Evolutionary conservation across 2,888 invertebrate species (phyloP).

Genomic region (Mimumesa dahlbomi): DNA sequence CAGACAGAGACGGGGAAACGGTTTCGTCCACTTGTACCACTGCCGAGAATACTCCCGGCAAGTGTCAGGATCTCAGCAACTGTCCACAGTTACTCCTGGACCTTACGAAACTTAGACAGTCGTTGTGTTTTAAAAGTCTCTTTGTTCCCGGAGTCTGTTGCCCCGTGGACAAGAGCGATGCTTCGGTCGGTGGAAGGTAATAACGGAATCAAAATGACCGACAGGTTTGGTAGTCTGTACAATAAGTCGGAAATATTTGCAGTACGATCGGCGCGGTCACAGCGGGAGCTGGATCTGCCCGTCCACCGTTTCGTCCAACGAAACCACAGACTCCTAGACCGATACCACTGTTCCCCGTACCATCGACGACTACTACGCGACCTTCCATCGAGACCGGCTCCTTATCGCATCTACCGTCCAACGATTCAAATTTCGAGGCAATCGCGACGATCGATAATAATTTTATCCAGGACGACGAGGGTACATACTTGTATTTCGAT

Average conservation of each 20-base stretch:
- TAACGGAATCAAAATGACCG: neutral
- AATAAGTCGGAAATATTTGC: conserved; percentile 8
- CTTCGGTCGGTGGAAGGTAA: conserved; percentile 42
- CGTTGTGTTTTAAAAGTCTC: conserved; percentile 93
- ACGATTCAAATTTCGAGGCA: conserved; percentile 63
- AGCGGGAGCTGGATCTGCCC: conserved; percentile 77
- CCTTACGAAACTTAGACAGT: conserved; percentile 90
- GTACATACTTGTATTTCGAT: conserved; percentile 57
- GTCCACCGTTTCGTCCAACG: conserved; percentile 78
- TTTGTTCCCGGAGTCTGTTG: conserved; percentile 97
- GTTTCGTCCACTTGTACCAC: conserved; percentile 88
- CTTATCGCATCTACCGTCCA: conserved; percentile 54
- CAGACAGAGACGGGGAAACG: conserved; percentile 79
- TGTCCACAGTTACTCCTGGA: conserved; percentile 93
- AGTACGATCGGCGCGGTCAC: conserved; percentile 39
- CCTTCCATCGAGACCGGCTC: conserved; percentile 42
- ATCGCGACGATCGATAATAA: conserved; percentile 73
- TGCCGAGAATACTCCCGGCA: conserved; percentile 89
- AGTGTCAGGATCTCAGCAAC: conserved; percentile 93
- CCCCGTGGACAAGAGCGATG: conserved; percentile 81
- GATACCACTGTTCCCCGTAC: conserved; percentile 77
- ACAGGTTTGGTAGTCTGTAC: too few relatives aligned
- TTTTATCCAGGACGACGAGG: conserved; percentile 77
- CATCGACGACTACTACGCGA: conserved; percentile 51
- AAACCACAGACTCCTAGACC: conserved; percentile 80